phyloP scores from a whole-genome alignment of 2,888 invertebrate species.

The Panopea generosa region DNA sequence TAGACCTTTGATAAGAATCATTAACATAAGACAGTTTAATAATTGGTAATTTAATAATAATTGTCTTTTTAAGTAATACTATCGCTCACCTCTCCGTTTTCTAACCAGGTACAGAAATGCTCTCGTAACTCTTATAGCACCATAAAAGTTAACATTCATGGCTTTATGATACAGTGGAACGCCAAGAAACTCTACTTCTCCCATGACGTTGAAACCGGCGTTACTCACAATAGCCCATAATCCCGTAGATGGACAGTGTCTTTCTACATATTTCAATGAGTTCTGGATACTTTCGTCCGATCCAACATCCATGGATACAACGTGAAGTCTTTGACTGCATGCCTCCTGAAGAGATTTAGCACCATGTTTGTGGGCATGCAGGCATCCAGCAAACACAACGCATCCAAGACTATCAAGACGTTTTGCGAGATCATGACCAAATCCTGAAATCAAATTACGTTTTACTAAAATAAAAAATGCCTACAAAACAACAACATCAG shows the following conservation, averaged over 20 bases:
- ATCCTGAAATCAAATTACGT: too few species aligned
- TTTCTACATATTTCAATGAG: constrained; percentile 37
- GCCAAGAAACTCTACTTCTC: constrained; percentile 96
- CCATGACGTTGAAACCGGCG: constrained; percentile 95
- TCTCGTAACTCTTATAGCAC: constrained; percentile 23
- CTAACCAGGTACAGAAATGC: constrained; percentile 29
- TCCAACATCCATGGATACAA: constrained; percentile 44
- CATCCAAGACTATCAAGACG: constrained; percentile 46
- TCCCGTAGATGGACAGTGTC: constrained; percentile 85
- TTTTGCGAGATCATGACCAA: constrained; percentile 48
- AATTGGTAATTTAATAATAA: too few species aligned
- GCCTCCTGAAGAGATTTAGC: constrained; percentile 17
- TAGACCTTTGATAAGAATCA: too few species aligned
- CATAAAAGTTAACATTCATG: constrained; percentile 89
- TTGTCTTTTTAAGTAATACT: too few species aligned
- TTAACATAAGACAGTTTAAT: too few species aligned
- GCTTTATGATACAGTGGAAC: constrained; percentile 91
- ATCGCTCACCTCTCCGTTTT: constrained; percentile 29
- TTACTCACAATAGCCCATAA: constrained; percentile 96
- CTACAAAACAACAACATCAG: background rate
- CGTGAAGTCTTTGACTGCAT: constrained; percentile 23
- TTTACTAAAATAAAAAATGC: background rate
- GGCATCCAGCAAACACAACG: constrained; percentile 53
- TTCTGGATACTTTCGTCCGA: constrained; percentile 18
- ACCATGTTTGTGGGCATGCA: constrained; percentile 39